Base-by-base conservation (phyloP, 2,888 invertebrate genomes). In the Platyscelio sp. region DNA sequence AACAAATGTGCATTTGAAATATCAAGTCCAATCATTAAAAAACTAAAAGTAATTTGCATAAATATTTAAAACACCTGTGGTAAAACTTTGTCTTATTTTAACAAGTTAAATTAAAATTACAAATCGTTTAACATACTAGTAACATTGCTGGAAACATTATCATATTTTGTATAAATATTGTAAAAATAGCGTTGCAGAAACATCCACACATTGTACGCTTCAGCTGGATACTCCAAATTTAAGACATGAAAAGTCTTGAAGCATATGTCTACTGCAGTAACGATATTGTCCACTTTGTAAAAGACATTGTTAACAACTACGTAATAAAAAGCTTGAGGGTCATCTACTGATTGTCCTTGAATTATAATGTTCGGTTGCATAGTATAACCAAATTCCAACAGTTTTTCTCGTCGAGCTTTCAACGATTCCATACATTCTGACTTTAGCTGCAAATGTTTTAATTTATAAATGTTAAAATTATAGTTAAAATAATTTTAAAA, bases 351-450 rank as follows among this genome's bases (percentile, higher is more conserved):
- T 38, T 54, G 27, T 7, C 54, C 68, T 54, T 54, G 54, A 26
- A 68, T 54, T 9, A 68, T 26, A 18, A 68, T 26, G n/a, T n/a
- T 54, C 3, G 68, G 68, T 54, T 68, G 54, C 38, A 72, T n/a
- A 15, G 40, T 49, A 33, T 54, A 61, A 18, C 70, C 70, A 1
- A 49, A 7, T 29, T 46, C 18, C 0, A 9, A 24, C 51, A 51
- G 15, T 51, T 51, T 51, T 15, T 24, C 13, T 24, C 24, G 7
- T 9, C 24, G 51, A 51, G 51, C 51, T 24, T 6, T 13, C 24
- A 51, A 11, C 3, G 51, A 22, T 24, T 51, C 51, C 11, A 22
- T 24, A 7, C 7, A 3, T 51, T 51, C 51, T 1, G 22, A 24
- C 15, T 51, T 22, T 9, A 24, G 7, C 51, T 51, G 13, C 4